These are phyloP conservation scores for Umimayanthus chanpuru DNA, from an alignment of 92 coral and sea anemone species.

Conservation along the genomic window DNA sequence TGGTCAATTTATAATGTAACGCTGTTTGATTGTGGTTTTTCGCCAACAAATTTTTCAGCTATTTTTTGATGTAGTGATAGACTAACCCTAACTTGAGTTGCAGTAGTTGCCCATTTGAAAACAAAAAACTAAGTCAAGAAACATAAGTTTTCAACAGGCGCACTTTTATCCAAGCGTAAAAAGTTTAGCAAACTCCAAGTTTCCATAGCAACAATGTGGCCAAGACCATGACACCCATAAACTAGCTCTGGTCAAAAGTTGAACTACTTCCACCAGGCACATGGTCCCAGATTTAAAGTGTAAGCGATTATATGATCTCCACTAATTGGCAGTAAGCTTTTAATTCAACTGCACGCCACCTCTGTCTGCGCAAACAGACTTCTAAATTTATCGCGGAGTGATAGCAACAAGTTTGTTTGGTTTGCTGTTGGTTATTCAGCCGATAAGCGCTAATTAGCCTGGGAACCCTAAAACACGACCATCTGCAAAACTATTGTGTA, in stretches of 20 bases:
- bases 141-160: not conserved
- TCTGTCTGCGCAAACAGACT: constrained; percentile 10
- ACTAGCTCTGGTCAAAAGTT: not conserved
- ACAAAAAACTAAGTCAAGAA: not conserved
- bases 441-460: not conserved
- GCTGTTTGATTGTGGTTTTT: not conserved
- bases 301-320: not conserved
- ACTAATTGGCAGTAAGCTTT: not conserved
- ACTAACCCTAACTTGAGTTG: not conserved
- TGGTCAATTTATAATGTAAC: not conserved
- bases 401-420: not conserved
- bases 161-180: not conserved
- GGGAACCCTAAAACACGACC: not conserved
- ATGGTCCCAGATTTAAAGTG: not conserved
- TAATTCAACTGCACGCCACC: not conserved
- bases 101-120: not conserved
- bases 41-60: not conserved
- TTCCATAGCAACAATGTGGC: constrained; percentile 6
- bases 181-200: not conserved
- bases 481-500: not conserved
- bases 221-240: not conserved
- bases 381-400: not conserved
- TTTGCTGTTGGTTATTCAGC: not conserved
- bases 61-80: not conserved
- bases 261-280: not conserved